phyloP scores from a whole-genome alignment of 2,113 vertebrate genomes.

The Haplochromis burtoni region DNA sequence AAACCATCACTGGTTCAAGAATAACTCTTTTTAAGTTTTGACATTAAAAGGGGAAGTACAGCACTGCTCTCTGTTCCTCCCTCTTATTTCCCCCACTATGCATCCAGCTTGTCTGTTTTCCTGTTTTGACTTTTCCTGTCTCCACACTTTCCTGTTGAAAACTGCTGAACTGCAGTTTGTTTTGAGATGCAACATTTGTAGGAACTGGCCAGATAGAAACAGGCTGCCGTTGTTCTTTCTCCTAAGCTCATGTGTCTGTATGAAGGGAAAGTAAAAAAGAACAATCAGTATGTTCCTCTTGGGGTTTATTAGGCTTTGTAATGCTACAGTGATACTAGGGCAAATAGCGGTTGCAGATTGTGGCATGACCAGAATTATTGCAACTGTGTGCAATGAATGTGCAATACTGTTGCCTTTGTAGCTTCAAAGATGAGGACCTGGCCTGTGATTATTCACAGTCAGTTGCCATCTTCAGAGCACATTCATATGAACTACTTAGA shows the following conservation, averaged over 20 bases:
- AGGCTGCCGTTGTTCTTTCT: slow-evolving; percentile 24
- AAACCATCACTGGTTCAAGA: background rate
- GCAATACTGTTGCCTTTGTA: background rate
- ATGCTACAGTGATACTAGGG: background rate
- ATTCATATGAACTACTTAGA: background rate
- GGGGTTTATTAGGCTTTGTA: slow-evolving; percentile 9
- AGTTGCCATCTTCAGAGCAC: background rate
- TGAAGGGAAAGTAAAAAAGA: background rate
- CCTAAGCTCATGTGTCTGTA: background rate
- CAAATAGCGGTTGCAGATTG: background rate
- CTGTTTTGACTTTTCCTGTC: slow-evolving; percentile 32
- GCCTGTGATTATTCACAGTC: background rate
- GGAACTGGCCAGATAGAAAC: slow-evolving; percentile 6
- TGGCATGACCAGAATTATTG: background rate
- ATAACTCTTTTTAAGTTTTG: background rate
- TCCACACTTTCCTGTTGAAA: background rate
- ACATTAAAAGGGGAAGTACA: background rate
- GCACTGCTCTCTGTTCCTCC: background rate
- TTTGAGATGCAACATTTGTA: background rate
- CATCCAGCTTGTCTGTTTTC: slow-evolving; percentile 22
- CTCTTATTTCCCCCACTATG: background rate
- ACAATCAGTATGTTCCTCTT: slow-evolving; percentile 29
- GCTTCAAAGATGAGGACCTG: background rate
- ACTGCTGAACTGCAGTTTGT: background rate
- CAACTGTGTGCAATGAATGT: background rate